Base-by-base conservation (phyloP, 2,797 vertebrate species). In the Enteromius paludinosus region DNA sequence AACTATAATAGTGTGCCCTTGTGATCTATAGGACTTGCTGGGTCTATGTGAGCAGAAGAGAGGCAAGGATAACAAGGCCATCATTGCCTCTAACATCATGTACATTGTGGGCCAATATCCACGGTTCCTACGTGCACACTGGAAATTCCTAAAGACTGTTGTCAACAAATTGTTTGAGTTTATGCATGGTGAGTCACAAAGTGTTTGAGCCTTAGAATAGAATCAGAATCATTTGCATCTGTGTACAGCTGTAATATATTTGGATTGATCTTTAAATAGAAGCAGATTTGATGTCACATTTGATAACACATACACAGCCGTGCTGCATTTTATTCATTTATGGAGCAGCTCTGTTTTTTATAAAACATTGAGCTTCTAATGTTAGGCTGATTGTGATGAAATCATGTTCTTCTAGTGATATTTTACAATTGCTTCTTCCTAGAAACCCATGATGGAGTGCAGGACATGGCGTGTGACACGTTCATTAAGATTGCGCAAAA, bases 401-500 rank as follows among this genome's bases (percentile, higher is more conserved):
- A 45, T 61, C 25, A 59, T 38, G 47, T 25, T 74, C 15, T 18
- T 11, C 17, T 69, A 76, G 25, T 62, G 14, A 28, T 28, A 38
- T 76, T 23, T 68, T 6, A 35, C 4, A 14, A 3, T 38, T 61
- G 14, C 2, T 43, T 61, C 1, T 41, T 47, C 38, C 28, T 94
- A 99, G 98, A 99, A 94, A 99, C 98, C 76, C 98, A 99, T 0
- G 98, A 99, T 82, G 98, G 98, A 0, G 98, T 99, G 71, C 98
- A 99, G 92, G 98, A 99, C 89, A 99, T 99, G 98, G 98, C 98
- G 15, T 99, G 98, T 84, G 98, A 99, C 92, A 99, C 98, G 2
- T 99, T 99, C 89, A 99, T 99, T 84, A 99, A 99, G 93, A 99
- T 99, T 62, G 98, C 98, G 64, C 98, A 99, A 45, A 99, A 99